phyloP scores from a whole-genome alignment of 2,888 invertebrate species.

The Julus scandinavius region DNA sequence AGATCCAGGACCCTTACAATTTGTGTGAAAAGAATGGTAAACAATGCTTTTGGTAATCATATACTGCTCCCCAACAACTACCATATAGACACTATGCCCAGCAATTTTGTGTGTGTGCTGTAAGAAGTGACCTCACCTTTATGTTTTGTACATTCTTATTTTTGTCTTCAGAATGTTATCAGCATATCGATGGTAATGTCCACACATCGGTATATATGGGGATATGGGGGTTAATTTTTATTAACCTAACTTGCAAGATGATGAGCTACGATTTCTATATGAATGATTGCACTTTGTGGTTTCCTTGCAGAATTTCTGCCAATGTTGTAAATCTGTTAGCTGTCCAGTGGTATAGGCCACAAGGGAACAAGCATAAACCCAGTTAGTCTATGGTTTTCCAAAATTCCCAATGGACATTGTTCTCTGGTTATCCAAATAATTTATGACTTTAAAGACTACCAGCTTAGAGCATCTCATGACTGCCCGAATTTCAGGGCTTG shows the following conservation, averaged over 20 bases:
- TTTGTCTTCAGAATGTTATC: not conserved
- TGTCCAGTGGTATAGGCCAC: too few relatives aligned
- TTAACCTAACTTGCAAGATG: too few relatives aligned
- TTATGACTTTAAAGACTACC: not conserved
- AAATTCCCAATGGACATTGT: not conserved
- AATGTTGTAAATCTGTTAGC: too few relatives aligned
- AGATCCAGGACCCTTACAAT: not conserved
- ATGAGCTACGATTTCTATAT: too few relatives aligned
- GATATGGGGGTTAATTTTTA: too few relatives aligned
- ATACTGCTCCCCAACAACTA: not conserved
- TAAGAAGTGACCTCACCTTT: not conserved
- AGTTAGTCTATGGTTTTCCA: not conserved
- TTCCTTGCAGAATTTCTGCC: too few relatives aligned
- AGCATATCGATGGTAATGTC: not conserved
- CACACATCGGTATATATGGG: too few relatives aligned
- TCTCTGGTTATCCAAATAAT: not conserved
- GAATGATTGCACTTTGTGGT: too few relatives aligned
- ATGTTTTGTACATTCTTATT: not conserved
- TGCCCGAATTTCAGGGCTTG: not conserved
- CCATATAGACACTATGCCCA: not conserved
- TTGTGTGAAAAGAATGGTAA: conserved; percentile 19
- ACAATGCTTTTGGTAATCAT: not conserved
- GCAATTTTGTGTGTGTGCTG: not conserved
- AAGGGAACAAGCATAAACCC: too few relatives aligned
- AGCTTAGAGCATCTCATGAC: not conserved